Percentiles rank a stretch among this genome's conserved stretches.
These are phyloP conservation scores for Palythoa grandis DNA, from an alignment of 92 coral and sea anemone genomes.

Conservation along the genomic window DNA sequence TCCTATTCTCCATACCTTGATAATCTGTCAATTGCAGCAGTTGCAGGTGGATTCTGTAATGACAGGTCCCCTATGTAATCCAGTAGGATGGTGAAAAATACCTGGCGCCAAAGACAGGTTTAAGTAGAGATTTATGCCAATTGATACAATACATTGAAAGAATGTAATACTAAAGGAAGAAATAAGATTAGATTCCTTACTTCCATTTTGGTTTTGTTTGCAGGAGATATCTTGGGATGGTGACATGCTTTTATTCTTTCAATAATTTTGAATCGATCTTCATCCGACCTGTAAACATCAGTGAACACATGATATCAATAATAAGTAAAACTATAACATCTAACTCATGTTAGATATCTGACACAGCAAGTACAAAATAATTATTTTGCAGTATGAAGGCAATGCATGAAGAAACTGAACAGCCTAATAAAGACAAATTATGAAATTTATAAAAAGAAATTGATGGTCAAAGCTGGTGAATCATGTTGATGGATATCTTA, in stretches of 20 bases:
- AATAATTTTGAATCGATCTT: conserved; percentile 76
- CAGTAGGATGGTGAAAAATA: conserved; percentile 75
- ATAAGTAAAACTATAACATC: not conserved
- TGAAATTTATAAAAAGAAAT: too few relatives aligned
- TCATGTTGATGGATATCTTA: too few relatives aligned
- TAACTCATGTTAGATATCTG: not conserved
- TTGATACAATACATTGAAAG: not conserved
- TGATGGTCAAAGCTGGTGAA: too few relatives aligned
- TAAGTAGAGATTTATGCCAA: too few relatives aligned
- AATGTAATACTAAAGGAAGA: not conserved
- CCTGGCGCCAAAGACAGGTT: conserved; percentile 40
- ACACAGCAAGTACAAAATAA: not conserved
- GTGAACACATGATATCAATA: too few relatives aligned
- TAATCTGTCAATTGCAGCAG: conserved; percentile 66
- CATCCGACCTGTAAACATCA: conserved; percentile 61
- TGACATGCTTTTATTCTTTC: conserved; percentile 94
- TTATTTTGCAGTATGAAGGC: too few relatives aligned
- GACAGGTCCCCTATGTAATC: conserved; percentile 75
- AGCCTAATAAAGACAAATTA: too few relatives aligned
- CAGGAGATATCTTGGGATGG: conserved; percentile 92
- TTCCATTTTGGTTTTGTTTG: conserved; percentile 94
- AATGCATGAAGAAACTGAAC: too few relatives aligned
- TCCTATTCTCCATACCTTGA: conserved; percentile 54
- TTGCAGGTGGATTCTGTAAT: conserved; percentile 59
- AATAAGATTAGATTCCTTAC: conserved; percentile 38